These are phyloP conservation scores for Chrysolina oricalcia DNA, from an alignment of 2,888 invertebrate species.

Conservation along the genomic window DNA sequence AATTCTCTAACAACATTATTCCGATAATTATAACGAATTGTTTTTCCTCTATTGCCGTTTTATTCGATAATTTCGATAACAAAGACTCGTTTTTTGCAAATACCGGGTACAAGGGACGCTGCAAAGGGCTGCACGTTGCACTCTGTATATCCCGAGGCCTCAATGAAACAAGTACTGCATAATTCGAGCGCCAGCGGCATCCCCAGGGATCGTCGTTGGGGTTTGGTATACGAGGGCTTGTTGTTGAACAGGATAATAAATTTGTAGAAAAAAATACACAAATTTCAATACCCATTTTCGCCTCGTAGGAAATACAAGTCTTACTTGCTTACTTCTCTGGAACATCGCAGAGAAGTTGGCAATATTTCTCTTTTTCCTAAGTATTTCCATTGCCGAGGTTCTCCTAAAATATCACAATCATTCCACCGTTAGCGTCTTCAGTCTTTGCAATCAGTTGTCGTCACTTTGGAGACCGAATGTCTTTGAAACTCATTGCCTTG, in stretches of 20 bases:
- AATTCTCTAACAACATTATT: not conserved
- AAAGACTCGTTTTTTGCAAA: constrained; percentile 13
- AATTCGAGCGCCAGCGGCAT: constrained; percentile 17
- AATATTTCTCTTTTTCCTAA: too few species aligned
- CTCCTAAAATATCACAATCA: too few species aligned
- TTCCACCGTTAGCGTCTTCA: too few species aligned
- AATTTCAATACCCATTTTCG: too few species aligned
- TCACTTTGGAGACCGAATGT: too few species aligned
- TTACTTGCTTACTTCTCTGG: too few species aligned
- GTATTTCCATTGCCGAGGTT: too few species aligned
- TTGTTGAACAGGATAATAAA: not conserved
- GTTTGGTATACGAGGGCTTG: not conserved
- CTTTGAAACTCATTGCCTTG: too few species aligned
- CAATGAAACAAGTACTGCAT: constrained; percentile 10
- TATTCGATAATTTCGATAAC: constrained; percentile 5
- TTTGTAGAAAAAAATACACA: not conserved
- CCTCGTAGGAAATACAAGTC: too few species aligned
- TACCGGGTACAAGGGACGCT: constrained; percentile 3
- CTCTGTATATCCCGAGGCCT: constrained; percentile 11
- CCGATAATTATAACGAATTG: constrained; percentile 4
- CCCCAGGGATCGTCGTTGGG: constrained; percentile 12
- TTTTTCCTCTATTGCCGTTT: not conserved
- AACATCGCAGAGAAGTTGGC: too few species aligned
- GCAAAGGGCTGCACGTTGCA: constrained; percentile 10
- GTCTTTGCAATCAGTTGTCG: too few species aligned